These are phyloP conservation scores for Thinocorus orbignyianus DNA, from an alignment of 2,113 vertebrate genomes.

Conservation along the genomic window DNA sequence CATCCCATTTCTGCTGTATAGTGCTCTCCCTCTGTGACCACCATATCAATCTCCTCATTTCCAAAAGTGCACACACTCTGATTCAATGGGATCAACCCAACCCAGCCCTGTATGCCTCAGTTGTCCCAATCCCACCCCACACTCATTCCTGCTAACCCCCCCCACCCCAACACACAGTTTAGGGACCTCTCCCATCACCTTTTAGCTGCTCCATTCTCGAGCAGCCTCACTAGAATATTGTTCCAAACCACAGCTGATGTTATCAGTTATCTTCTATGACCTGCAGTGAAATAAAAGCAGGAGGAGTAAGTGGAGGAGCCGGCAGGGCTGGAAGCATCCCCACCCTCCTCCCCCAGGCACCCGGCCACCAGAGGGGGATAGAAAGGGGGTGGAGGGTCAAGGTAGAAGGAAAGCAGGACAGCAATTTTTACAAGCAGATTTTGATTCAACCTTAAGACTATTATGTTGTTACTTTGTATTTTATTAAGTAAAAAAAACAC, in stretches of 20 bases:
- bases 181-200: neutral
- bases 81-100: neutral
- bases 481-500: no score
- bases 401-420: neutral
- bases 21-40: neutral
- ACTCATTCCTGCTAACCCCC: no score
- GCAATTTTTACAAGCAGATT: neutral
- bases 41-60: accelerated
- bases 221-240: neutral
- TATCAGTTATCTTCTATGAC: neutral
- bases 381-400: neutral
- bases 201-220: neutral
- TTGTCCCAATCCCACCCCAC: neutral
- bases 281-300: neutral
- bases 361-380: neutral
- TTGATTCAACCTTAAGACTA: neutral
- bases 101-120: accelerated
- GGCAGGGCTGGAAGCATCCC: neutral
- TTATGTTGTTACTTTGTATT: no score
- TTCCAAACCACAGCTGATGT: neutral
- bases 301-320: neutral
- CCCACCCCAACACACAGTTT: neutral
- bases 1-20: accelerated
- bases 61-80: accelerated
- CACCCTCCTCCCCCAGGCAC: neutral